These are phyloP conservation scores for Geodia barretti DNA, from an alignment of 37 sponge, comb jelly and placozoan species.

Conservation along the genomic window DNA sequence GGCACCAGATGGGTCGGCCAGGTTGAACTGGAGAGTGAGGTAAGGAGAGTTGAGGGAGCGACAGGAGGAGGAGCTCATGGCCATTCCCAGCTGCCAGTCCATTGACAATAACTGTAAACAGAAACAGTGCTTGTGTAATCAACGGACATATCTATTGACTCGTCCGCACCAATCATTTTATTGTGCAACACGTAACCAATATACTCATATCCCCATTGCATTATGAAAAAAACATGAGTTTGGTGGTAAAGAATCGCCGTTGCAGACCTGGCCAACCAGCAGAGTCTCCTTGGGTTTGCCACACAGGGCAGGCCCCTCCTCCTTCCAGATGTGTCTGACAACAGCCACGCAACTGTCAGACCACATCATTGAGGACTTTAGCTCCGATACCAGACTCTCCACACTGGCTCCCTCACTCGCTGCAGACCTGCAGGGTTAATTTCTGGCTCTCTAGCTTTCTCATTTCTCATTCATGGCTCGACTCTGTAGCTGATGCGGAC, in stretches of 20 bases:
- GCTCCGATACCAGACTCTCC: slow-evolving; percentile 53
- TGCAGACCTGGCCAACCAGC: slow-evolving; percentile 54
- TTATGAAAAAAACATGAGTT: no score
- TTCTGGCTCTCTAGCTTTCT: no score
- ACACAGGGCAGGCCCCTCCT: slow-evolving; percentile 42
- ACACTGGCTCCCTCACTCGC: slow-evolving; percentile 39
- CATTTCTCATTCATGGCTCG: no score
- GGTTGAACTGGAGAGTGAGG: slow-evolving; percentile 64
- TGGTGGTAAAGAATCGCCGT: no score
- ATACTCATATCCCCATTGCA: no score
- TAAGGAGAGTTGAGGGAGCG: slow-evolving; percentile 73
- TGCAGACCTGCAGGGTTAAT: slow-evolving; percentile 64
- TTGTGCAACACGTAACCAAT: no score
- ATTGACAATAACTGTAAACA: slow-evolving; percentile 69
- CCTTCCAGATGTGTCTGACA: slow-evolving; percentile 80
- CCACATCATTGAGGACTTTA: slow-evolving; percentile 65
- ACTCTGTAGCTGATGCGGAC: no score
- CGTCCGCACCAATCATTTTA: no score
- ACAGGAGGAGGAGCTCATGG: slow-evolving; percentile 82
- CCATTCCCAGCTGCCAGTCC: slow-evolving; percentile 90
- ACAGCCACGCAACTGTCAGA: slow-evolving; percentile 48
- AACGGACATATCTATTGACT: slow-evolving; percentile 3
- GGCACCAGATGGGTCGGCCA: slow-evolving; percentile 33
- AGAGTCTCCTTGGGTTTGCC: slow-evolving; percentile 33
- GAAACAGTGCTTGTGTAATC: background rate